phyloP scores from a whole-genome alignment of 2,797 vertebrate genomes.

The Dryobates pubescens region DNA sequence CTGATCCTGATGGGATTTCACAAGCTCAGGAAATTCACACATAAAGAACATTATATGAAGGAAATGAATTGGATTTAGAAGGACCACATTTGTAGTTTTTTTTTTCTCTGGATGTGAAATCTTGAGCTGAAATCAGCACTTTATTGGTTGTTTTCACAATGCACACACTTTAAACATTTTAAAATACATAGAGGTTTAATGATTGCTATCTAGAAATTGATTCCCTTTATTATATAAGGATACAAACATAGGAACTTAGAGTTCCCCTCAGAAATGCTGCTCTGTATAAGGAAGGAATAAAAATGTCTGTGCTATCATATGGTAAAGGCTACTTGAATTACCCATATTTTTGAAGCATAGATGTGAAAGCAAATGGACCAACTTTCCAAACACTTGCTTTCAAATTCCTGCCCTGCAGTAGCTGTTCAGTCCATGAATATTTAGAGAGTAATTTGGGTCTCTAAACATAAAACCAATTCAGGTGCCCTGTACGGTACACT shows the following conservation, averaged over 20 bases:
- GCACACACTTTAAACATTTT: neutral
- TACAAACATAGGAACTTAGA: neutral
- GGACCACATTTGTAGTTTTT: neutral
- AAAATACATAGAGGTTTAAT: neutral
- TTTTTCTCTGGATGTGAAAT: neutral
- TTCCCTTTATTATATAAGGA: neutral
- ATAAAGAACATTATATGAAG: neutral
- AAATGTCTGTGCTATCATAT: neutral
- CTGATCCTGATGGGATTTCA: constrained; percentile 35
- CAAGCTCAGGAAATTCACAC: constrained; percentile 8
- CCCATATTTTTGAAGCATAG: neutral
- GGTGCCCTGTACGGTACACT: neutral
- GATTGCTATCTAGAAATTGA: neutral
- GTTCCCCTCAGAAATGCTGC: neutral
- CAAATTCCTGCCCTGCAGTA: neutral
- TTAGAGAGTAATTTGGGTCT: neutral
- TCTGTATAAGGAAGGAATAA: neutral
- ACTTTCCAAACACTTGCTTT: neutral
- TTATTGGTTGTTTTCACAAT: neutral
- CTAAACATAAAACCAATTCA: neutral
- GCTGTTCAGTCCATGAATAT: neutral
- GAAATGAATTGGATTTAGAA: constrained; percentile 15
- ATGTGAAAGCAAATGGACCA: neutral
- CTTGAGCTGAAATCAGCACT: neutral
- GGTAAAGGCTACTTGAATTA: neutral